These are phyloP conservation scores for Rousettus madagascariensis DNA, from an alignment of 2,797 vertebrate genomes.

Conservation along the genomic window DNA sequence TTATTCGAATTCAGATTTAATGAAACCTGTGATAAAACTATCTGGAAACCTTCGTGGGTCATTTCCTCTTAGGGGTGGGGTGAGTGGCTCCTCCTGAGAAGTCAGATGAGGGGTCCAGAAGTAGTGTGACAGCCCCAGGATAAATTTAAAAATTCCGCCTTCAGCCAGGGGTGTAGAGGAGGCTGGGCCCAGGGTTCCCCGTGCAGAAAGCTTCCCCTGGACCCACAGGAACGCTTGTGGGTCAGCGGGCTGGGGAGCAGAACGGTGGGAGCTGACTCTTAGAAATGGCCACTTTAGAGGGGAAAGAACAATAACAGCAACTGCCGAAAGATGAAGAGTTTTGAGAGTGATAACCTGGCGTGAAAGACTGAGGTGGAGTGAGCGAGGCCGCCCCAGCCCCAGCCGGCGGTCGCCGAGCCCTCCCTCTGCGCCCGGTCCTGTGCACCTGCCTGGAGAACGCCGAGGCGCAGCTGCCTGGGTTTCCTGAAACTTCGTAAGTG, in stretches of 20 bases:
- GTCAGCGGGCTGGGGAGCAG: not conserved
- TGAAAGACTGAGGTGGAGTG: not conserved
- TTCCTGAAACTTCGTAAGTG: not conserved
- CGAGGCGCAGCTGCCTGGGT: not conserved
- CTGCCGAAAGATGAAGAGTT: not conserved
- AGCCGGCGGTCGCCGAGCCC: fast-evolving
- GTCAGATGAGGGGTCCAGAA: not conserved
- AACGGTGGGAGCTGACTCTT: not conserved
- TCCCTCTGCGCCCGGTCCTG: not conserved
- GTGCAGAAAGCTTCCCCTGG: not conserved
- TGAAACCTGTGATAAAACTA: not conserved
- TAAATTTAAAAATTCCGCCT: not conserved
- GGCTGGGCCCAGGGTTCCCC: not conserved
- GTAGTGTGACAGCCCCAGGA: not conserved
- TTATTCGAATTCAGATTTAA: not conserved
- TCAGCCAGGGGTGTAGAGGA: not conserved
- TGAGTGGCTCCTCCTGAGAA: not conserved
- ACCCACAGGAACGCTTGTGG: not conserved
- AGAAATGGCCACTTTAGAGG: not conserved
- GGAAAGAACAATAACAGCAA: not conserved
- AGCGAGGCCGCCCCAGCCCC: not conserved
- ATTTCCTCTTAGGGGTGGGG: not conserved
- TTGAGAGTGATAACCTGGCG: not conserved
- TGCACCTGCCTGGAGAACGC: not conserved
- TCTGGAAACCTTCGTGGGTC: not conserved